Evolutionary conservation across 2,888 invertebrate species (phyloP).

Genomic region (Rhamnusium bicolor): DNA sequence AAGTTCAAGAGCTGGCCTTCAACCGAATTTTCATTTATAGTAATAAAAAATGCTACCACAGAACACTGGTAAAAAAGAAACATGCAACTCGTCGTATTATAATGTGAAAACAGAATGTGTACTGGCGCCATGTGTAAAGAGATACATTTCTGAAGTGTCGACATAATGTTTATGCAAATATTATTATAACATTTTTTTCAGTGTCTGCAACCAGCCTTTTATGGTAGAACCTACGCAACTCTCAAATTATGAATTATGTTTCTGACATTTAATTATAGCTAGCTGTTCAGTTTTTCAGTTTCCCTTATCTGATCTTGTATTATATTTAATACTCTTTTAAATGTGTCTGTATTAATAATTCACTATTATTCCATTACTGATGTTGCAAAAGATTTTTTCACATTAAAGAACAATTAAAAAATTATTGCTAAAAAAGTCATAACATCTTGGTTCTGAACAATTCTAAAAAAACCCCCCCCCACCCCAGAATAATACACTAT

Average conservation of each 20-base stretch:
- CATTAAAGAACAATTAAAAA: too few relatives aligned
- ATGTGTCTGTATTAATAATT: background rate
- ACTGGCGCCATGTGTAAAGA: background rate
- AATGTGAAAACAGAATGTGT: background rate
- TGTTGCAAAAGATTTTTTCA: background rate
- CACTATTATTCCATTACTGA: background rate
- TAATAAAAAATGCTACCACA: too few relatives aligned
- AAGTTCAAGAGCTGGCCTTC: too few relatives aligned
- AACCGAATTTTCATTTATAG: too few relatives aligned
- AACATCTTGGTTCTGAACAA: too few relatives aligned
- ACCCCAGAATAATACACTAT: too few relatives aligned
- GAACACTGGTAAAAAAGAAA: too few relatives aligned
- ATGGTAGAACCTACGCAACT: background rate
- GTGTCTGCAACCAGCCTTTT: background rate
- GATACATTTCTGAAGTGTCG: background rate
- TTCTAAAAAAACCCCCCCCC: too few relatives aligned
- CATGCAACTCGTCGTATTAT: too few relatives aligned
- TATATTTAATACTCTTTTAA: background rate
- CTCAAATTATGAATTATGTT: constrained; percentile 3
- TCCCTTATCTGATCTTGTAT: constrained; percentile 5
- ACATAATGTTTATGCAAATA: background rate
- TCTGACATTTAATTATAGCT: background rate
- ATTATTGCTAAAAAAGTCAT: too few relatives aligned
- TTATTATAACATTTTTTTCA: background rate
- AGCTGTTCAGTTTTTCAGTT: too few relatives aligned